These are phyloP conservation scores for Trachurus trachurus DNA, from an alignment of 2,797 vertebrate genomes.

Conservation along the genomic window DNA sequence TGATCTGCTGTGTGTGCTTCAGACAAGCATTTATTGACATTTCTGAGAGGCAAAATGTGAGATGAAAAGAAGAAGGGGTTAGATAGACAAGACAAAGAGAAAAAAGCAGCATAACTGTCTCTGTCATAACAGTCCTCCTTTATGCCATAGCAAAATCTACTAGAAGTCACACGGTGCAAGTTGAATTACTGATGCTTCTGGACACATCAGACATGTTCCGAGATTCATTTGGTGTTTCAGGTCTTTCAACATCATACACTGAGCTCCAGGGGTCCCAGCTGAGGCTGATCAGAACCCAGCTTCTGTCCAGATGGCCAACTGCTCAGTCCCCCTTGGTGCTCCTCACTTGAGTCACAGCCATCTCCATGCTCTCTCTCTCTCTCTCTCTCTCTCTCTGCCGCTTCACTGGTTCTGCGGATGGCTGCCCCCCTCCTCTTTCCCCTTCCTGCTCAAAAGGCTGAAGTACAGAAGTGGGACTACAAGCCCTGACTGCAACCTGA, in stretches of 20 bases:
- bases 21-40: not conserved
- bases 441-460: not conserved
- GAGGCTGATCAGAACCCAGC: constrained; percentile 40
- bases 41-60: not conserved
- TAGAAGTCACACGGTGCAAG: not conserved
- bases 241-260: constrained; percentile 17
- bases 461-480: not conserved
- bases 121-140: not conserved
- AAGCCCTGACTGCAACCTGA: not conserved
- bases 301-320: constrained; percentile 46
- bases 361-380: constrained; percentile 34
- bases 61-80: not conserved
- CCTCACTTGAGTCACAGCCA: constrained; percentile 37
- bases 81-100: not conserved
- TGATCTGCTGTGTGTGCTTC: not conserved
- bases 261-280: constrained; percentile 29
- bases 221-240: constrained; percentile 10
- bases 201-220: constrained; percentile 1
- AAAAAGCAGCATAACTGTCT: not conserved
- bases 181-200: not conserved
- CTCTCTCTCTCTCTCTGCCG: constrained; percentile 18
- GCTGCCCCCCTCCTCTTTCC: constrained; percentile 7
- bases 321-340: constrained; percentile 32
- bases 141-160: no score
- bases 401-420: constrained; percentile 15